Evolutionary conservation across 2,113 vertebrate species (phyloP).

Genomic region (Glaucomys volans): DNA sequence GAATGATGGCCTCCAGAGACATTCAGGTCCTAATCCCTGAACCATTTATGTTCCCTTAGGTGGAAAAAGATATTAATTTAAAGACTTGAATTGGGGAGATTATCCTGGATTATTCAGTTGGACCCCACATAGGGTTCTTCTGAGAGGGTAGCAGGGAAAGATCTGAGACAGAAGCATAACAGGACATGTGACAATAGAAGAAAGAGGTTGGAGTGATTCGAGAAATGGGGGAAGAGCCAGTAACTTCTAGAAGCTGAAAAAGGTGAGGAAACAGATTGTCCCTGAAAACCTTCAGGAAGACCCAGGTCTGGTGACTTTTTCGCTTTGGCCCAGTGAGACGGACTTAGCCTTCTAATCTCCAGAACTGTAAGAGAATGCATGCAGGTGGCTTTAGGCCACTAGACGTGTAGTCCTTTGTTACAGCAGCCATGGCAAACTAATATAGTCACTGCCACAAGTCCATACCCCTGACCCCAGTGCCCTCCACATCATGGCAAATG

Average conservation of each 20-base stretch:
- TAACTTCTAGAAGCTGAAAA: not conserved
- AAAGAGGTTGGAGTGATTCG: not conserved
- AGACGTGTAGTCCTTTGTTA: not conserved
- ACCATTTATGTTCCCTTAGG: not conserved
- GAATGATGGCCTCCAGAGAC: not conserved
- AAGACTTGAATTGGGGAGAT: not conserved
- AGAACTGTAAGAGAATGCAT: not conserved
- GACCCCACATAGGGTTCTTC: not conserved
- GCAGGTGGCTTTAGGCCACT: not conserved
- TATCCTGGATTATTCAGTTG: not conserved
- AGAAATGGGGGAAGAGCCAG: not conserved
- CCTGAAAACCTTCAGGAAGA: not conserved
- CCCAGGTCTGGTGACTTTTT: not conserved
- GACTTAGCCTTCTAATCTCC: not conserved
- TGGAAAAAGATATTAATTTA: constrained; percentile 3
- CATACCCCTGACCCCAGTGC: fast-evolving
- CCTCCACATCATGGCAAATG: too few species aligned
- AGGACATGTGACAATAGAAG: not conserved
- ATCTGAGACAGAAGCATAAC: not conserved
- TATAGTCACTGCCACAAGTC: not conserved
- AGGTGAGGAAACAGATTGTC: not conserved
- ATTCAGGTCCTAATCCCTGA: not conserved
- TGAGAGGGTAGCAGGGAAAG: not conserved
- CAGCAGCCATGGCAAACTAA: not conserved
- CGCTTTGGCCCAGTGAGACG: not conserved